A percentile compares a stretch with the other conserved stretches of the same genome.
Conservation (phyloP, 2,113 vertebrate species). For the Dendrocopos noguchii region DNA sequence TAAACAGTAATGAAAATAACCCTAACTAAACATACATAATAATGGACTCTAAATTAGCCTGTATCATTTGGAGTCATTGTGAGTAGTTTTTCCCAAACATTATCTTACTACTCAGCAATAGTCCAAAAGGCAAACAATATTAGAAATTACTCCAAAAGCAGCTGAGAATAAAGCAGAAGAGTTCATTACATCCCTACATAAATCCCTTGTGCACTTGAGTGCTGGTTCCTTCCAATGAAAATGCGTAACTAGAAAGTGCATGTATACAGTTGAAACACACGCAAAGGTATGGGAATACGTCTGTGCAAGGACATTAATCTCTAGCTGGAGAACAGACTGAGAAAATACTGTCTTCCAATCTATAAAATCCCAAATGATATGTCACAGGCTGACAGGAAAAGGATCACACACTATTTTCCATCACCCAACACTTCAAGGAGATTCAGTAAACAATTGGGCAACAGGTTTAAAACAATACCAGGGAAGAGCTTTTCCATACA, state of each 20-base stretch:
- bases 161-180: background rate
- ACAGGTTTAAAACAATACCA: background rate
- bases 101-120: background rate
- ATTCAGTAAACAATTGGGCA: background rate
- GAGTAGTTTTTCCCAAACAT: background rate
- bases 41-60: slow-evolving; percentile 9
- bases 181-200: background rate
- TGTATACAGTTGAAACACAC: background rate
- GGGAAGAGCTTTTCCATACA: background rate
- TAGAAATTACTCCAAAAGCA: slow-evolving; percentile 11
- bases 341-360: background rate
- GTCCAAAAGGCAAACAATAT: background rate
- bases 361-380: background rate
- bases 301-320: background rate
- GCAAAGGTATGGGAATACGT: background rate
- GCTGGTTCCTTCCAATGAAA: background rate
- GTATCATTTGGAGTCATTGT: background rate
- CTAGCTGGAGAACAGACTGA: background rate
- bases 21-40: background rate
- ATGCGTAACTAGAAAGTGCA: background rate
- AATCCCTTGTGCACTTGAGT: background rate
- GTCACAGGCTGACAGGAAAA: background rate
- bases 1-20: slow-evolving; percentile 9
- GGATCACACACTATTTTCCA: accelerated
- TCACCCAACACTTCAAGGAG: background rate